These are phyloP conservation scores for Anas platyrhynchos DNA, from an alignment of 2,113 vertebrate genomes.

Conservation along the genomic window DNA sequence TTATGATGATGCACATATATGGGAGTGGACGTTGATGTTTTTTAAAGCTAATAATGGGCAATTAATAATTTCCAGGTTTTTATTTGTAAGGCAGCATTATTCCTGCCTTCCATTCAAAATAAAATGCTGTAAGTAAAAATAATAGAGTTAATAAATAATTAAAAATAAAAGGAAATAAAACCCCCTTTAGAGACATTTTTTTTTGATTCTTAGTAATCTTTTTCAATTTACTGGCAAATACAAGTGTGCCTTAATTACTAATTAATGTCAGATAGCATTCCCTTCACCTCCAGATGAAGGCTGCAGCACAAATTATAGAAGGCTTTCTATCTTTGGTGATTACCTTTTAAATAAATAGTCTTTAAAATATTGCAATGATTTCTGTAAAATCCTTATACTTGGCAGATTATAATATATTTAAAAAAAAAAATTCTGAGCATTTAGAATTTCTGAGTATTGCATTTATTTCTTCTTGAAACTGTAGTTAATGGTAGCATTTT, in stretches of 20 bases:
- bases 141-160: no score
- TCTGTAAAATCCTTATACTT: neutral
- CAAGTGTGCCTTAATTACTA: neutral
- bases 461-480: neutral
- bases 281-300: neutral
- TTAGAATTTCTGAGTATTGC: neutral
- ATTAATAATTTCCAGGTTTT: neutral
- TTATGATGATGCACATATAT: neutral
- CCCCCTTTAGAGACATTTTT: neutral
- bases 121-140: neutral
- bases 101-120: neutral
- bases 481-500: neutral
- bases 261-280: neutral
- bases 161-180: neutral
- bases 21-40: neutral
- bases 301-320: neutral
- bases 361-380: neutral
- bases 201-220: neutral
- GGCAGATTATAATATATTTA: neutral
- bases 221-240: neutral
- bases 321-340: neutral
- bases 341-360: neutral
- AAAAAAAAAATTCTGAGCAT: no score
- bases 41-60: neutral
- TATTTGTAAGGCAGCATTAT: neutral